Conservation (phyloP, 2,113 vertebrate genomes). For the Melanerpes formicivorus region DNA sequence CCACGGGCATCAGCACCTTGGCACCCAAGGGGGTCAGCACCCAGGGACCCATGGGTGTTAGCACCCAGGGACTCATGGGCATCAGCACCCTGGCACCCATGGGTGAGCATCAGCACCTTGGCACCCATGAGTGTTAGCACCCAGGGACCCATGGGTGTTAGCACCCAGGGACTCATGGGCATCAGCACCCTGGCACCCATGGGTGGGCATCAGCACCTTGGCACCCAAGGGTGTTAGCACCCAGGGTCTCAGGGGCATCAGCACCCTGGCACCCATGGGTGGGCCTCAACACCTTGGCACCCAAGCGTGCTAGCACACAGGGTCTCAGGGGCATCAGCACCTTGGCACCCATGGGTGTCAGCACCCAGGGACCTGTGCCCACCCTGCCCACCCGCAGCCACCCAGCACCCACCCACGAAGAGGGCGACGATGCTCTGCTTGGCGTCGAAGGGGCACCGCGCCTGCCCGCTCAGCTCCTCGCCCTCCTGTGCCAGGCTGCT, state of each 20-base stretch:
- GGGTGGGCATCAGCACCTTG: no score
- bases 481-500: conserved; percentile 85
- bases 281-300: not conserved
- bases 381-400: fast-evolving
- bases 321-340: not conserved
- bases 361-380: not conserved
- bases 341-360: not conserved
- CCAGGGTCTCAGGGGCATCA: not conserved
- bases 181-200: not conserved
- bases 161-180: not conserved
- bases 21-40: no score
- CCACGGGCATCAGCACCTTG: no score
- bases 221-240: not conserved
- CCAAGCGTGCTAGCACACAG: fast-evolving
- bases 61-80: fast-evolving
- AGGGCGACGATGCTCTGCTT: conserved; percentile 90
- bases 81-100: fast-evolving
- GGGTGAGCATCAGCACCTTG: no score
- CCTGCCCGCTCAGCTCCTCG: conserved; percentile 90
- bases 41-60: no score
- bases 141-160: fast-evolving
- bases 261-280: not conserved
- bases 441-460: conserved; percentile 91
- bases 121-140: no score
- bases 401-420: conserved; percentile 83